Evolutionary conservation across 2,113 vertebrate genomes (phyloP).

Genomic region (Axis porcinus): DNA sequence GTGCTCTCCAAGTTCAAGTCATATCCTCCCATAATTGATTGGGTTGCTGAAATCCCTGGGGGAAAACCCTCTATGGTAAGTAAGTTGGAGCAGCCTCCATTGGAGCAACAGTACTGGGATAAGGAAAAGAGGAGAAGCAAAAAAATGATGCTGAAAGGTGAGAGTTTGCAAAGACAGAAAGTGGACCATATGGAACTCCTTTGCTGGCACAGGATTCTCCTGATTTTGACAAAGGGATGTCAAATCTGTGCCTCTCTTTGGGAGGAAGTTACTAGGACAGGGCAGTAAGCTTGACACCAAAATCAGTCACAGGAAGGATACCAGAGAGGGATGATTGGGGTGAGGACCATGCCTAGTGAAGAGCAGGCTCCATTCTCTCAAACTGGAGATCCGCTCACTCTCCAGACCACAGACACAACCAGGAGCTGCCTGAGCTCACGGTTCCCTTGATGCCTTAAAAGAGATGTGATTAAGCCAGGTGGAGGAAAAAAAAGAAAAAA

Average conservation of each 20-base stretch:
- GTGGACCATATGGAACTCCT: neutral
- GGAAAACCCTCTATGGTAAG: constrained; percentile 69
- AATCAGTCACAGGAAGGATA: neutral
- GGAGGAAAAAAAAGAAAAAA: constrained; percentile 56
- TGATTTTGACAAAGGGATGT: neutral
- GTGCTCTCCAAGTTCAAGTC: constrained; percentile 3
- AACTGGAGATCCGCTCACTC: neutral
- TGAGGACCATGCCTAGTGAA: neutral
- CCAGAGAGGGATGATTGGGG: neutral
- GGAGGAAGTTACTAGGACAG: neutral
- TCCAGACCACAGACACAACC: neutral
- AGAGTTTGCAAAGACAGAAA: constrained; percentile 27
- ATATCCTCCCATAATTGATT: neutral
- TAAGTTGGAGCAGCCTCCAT: constrained; percentile 65
- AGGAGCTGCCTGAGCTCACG: neutral
- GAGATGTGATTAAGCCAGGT: constrained; percentile 75
- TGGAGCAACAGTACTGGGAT: constrained; percentile 18
- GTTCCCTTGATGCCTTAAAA: constrained; percentile 48
- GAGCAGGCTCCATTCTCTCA: neutral
- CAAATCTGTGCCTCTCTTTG: neutral
- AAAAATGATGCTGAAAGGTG: neutral
- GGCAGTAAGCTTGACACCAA: neutral
- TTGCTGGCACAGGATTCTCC: neutral
- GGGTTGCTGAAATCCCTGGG: neutral
- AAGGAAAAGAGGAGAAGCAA: neutral